Evolutionary conservation across 2,888 invertebrate species (phyloP), one percentile per base, ranked within the genome.

Genomic region (Agrochola lychnidis): DNA sequence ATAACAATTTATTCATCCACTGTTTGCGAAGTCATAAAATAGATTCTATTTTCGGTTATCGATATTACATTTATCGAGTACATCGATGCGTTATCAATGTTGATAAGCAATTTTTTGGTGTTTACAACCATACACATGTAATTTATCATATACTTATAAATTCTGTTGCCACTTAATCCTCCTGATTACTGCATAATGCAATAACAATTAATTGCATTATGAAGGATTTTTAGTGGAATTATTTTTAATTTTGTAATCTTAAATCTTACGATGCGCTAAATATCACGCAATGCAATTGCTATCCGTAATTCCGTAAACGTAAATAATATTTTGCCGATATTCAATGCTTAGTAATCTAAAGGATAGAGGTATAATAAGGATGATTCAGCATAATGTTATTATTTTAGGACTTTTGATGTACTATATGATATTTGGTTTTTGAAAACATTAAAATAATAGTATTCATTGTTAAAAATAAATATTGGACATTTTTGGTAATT

Each of bases 31-130:
- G 61, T 30, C n/a, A 53, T 59, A 19, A 76, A 71, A 66, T 76
- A 73, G 53, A 82, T 67, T 85, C 83, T 85, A 78, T 83, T 85
- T 85, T 74, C 45, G 69, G 71, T 57, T 71, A 68, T 71, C 81
- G 53, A 70, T 68, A 70, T 25, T 70, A 67, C 22, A 59, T 63
- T 68, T 68, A 70, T 73, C 56, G 36, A 81, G n/a, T 62, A 61
- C n/a, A 76, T 61, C 30, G 25, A 30, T 59, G 62, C 42, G 14
- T 67, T 83, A 83, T 83, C 84, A 25, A 66, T 66, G 22, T 42
- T 25, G 82, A 78, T 82, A 72, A 71, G 4, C 5, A 62, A 42
- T 66, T 74, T 61, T 62, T 63, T 14, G 59, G 51, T 75, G 48
- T 70, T 80, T 56, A 64, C 66, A 48, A 75, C 30, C 36, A 42